Percentiles rank a stretch among this genome's conserved stretches.
Conservation (phyloP, 2,113 vertebrate genomes). For the Hydropotes inermis region DNA sequence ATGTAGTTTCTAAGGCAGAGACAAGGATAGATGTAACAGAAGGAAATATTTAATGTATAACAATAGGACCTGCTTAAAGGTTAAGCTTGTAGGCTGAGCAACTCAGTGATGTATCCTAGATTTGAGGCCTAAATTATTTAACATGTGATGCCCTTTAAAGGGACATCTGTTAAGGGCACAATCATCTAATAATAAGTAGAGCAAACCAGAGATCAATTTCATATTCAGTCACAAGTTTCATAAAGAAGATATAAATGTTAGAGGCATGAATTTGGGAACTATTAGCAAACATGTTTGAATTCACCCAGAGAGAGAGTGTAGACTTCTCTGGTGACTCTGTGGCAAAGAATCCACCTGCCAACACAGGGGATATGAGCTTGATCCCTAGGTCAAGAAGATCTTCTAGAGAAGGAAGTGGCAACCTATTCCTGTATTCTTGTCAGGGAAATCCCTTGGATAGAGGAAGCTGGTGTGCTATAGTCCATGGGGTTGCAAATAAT, state of each 20-base stretch:
- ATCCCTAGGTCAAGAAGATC: not conserved
- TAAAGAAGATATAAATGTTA: not conserved
- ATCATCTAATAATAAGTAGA: not conserved
- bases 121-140: not conserved
- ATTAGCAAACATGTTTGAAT: not conserved
- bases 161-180: not conserved
- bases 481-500: not conserved
- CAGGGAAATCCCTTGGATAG: not conserved
- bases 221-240: not conserved
- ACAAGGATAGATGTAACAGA: not conserved
- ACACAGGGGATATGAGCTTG: accelerated
- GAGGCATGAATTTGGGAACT: not conserved
- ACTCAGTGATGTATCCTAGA: not conserved
- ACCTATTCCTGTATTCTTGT: not conserved
- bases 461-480: not conserved
- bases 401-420: not conserved
- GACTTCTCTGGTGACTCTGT: not conserved
- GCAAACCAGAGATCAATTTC: not conserved
- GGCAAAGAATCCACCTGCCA: not conserved
- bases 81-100: too few species aligned
- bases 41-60: not conserved
- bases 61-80: not conserved
- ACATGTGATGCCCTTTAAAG: not conserved
- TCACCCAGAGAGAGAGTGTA: not conserved
- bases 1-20: not conserved